A percentile compares a stretch with the other conserved stretches of the same genome.
phyloP scores from a whole-genome alignment of 2,888 invertebrate species.

The Amphipoea oculea region DNA sequence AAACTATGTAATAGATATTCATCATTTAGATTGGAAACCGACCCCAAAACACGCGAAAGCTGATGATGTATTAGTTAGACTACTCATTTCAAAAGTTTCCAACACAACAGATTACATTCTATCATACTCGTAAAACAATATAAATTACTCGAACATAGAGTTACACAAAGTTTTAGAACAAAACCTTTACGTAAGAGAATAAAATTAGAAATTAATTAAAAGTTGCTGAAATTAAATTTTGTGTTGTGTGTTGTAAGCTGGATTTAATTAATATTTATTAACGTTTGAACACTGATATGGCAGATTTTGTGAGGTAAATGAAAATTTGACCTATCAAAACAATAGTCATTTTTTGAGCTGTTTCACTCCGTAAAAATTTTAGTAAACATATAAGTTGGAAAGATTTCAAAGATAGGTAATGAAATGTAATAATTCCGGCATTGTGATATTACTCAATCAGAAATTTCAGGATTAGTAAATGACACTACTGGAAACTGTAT shows the following conservation, averaged over 20 bases:
- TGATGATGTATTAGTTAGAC: conserved; percentile 34
- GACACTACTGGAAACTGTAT: background rate
- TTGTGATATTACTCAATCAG: background rate
- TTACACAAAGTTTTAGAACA: conserved; percentile 40
- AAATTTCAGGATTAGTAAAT: background rate
- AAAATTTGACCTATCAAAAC: background rate
- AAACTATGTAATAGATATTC: background rate
- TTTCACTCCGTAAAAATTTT: background rate
- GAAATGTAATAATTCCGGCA: background rate
- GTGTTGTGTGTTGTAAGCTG: conserved; percentile 17
- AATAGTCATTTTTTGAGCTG: background rate
- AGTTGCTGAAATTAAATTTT: conserved; percentile 56
- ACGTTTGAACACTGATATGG: conserved; percentile 14
- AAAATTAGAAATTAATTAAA: conserved; percentile 66
- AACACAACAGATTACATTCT: conserved; percentile 45
- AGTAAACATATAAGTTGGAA: background rate
- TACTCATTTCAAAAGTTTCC: conserved; percentile 43
- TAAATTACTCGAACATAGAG: conserved; percentile 29
- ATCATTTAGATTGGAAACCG: conserved; percentile 11
- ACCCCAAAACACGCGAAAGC: conserved; percentile 8
- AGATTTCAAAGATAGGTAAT: background rate
- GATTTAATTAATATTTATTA: conserved; percentile 41
- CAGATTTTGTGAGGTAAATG: background rate
- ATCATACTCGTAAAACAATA: conserved; percentile 33
- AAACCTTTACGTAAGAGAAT: conserved; percentile 33